Evolutionary conservation across 2,888 invertebrate species (phyloP), one percentile per base, ranked within the genome.

Genomic region (Lasioglossum villosulum): DNA sequence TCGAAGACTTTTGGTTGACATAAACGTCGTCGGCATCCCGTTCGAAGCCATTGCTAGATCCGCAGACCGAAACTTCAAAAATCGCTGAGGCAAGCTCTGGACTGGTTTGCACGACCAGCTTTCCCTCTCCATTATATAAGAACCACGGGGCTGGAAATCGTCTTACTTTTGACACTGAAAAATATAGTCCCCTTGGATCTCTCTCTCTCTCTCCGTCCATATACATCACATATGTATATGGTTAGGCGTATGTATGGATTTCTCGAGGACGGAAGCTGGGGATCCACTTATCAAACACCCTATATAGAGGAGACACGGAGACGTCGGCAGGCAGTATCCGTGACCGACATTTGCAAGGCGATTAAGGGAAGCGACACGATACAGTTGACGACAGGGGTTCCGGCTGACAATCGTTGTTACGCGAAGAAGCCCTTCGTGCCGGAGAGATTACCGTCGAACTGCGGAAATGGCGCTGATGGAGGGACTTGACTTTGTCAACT

Each of bases 401-500:
- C 83, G 80, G 75, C 73, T 82, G 89, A 85, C 80, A 83, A 87
- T 89, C 87, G 82, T 87, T 78, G 82, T 86, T 84, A 86, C 82
- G 82, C 82, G 84, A 88, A 88, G 88, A 88, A 86, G 78, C 81
- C 78, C 80, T 76, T 78, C 77, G 75, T 74, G 66, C 72, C 45
- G 39, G 56, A 14, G 87, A 80, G 87, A 89, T 89, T 89, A 89
- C 85, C 78, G 79, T 76, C 81, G 77, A 89, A 87, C 83, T 72
- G 19, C 82, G 87, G 85, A 85, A 89, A 87, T 80, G 87, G 74
- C 81, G 66, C 73, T 82, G 89, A 83, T 78, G 83, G 78, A 80
- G 75, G 78, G 87, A 80, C 83, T 83, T 85, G 85, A 87, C 87
- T 89, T 80, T 83, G 85, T 87, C 89, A 89, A 89, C 74, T 82